Evolutionary conservation across 2,888 invertebrate species (phyloP).

Genomic region (Dryadula phaetusa): DNA sequence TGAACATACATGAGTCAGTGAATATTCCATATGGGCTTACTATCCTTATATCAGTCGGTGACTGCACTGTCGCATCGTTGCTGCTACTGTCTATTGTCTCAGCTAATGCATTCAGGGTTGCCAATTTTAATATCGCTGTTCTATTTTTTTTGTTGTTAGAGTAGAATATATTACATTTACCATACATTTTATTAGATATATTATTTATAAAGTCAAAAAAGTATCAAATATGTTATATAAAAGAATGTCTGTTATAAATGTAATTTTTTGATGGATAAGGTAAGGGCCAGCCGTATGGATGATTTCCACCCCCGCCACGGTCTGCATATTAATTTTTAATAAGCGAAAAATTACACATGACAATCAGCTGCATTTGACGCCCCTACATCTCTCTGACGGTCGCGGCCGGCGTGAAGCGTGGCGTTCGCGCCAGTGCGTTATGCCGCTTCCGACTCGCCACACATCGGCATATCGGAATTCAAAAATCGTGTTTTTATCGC

Average conservation of each 20-base stretch:
- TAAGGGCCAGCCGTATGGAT: constrained; percentile 36
- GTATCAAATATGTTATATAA: not conserved
- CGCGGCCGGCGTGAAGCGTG: constrained; percentile 50
- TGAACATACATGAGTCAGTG: constrained; percentile 6
- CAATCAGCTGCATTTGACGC: constrained; percentile 59
- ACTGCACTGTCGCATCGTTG: constrained; percentile 47
- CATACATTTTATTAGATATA: no score
- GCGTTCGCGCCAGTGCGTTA: constrained; percentile 66
- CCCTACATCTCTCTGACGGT: constrained; percentile 76
- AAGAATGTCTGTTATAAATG: not conserved
- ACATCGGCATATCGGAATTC: constrained; percentile 60
- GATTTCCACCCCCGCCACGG: constrained; percentile 45
- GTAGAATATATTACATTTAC: no score
- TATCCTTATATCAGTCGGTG: constrained; percentile 52
- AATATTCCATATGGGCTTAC: constrained; percentile 57
- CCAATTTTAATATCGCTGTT: constrained; percentile 10
- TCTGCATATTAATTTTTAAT: constrained; percentile 63
- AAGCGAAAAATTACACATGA: constrained; percentile 70
- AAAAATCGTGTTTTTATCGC: constrained; percentile 54
- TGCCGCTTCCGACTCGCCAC: constrained; percentile 72
- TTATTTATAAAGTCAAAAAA: no score
- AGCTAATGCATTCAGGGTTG: constrained; percentile 53
- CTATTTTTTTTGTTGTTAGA: no score
- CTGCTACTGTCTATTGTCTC: constrained; percentile 58
- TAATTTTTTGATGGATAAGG: not conserved